phyloP scores from a whole-genome alignment of 2,888 invertebrate genomes.

The Creontiades dilutus region DNA sequence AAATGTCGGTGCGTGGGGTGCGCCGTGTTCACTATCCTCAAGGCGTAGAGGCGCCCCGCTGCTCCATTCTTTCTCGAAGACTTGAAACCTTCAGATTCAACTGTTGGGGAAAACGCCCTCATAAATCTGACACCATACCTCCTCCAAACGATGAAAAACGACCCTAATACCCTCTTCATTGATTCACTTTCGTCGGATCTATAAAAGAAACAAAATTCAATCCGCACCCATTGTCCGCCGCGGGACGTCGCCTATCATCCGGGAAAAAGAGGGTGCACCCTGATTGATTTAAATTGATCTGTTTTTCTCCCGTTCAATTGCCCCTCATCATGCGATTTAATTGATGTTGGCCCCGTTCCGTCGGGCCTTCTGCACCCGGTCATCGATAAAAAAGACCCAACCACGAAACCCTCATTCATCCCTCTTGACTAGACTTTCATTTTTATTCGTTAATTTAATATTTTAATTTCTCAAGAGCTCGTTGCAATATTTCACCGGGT shows the following conservation, averaged over 20 bases:
- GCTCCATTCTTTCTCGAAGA: background rate
- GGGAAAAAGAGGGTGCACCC: background rate
- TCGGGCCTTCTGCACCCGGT: background rate
- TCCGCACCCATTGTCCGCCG: slow-evolving; percentile 41
- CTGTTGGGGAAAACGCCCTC: slow-evolving; percentile 24
- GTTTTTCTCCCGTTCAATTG: slow-evolving; percentile 70
- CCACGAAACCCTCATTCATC: slow-evolving; percentile 31
- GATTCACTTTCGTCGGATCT: slow-evolving; percentile 49
- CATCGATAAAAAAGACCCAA: slow-evolving; percentile 43
- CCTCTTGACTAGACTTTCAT: background rate
- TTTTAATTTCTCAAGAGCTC: slow-evolving; percentile 17
- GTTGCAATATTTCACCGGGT: slow-evolving; percentile 2
- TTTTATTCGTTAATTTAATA: slow-evolving; percentile 9
- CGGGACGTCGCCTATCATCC: slow-evolving; percentile 44
- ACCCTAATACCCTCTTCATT: slow-evolving; percentile 19
- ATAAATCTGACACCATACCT: slow-evolving; percentile 17
- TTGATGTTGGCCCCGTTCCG: slow-evolving; percentile 51
- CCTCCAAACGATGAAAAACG: background rate
- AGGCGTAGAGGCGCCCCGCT: slow-evolving; percentile 22
- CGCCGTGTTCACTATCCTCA: background rate
- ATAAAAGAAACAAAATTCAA: slow-evolving; percentile 19
- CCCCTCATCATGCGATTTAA: slow-evolving; percentile 65
- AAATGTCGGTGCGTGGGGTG: background rate
- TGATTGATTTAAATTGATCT: slow-evolving; percentile 71
- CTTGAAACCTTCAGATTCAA: background rate